phyloP scores from a whole-genome alignment of 2,113 vertebrate species.

The Zapus hudsonius region DNA sequence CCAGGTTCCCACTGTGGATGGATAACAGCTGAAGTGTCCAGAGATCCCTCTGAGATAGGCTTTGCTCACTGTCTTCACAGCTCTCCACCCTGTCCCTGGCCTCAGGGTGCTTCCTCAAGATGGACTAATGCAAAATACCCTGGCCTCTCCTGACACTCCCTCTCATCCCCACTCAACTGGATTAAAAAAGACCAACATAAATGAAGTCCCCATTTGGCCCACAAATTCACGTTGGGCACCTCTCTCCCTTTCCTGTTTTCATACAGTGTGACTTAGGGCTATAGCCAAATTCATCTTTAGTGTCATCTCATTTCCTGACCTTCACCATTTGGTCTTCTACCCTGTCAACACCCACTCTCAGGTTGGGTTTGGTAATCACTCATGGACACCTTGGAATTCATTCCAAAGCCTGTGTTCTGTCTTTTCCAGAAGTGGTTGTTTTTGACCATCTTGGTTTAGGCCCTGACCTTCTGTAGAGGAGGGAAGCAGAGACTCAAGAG shows the following conservation, averaged over 20 bases:
- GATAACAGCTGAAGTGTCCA: neutral
- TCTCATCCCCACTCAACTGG: neutral
- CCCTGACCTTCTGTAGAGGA: neutral
- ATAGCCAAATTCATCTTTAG: neutral
- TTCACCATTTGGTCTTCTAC: neutral
- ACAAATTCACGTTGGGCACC: neutral
- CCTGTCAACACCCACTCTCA: neutral
- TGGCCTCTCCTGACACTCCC: neutral
- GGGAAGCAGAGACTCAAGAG: neutral
- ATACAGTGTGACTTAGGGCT: neutral
- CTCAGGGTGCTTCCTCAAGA: neutral
- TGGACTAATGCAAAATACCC: neutral
- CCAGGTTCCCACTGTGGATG: neutral
- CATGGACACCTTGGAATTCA: slow-evolving; percentile 10
- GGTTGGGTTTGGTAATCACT: neutral
- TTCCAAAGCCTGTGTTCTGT: neutral
- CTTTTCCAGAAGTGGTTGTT: neutral
- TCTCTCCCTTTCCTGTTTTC: neutral
- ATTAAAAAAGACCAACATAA: neutral
- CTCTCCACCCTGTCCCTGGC: neutral
- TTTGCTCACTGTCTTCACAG: neutral
- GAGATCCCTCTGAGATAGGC: neutral
- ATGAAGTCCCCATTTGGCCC: neutral
- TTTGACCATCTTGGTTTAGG: neutral
- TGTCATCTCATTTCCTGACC: neutral